These are phyloP conservation scores for Periplaneta americana DNA, from an alignment of 1,140 invertebrate species.

Conservation along the genomic window DNA sequence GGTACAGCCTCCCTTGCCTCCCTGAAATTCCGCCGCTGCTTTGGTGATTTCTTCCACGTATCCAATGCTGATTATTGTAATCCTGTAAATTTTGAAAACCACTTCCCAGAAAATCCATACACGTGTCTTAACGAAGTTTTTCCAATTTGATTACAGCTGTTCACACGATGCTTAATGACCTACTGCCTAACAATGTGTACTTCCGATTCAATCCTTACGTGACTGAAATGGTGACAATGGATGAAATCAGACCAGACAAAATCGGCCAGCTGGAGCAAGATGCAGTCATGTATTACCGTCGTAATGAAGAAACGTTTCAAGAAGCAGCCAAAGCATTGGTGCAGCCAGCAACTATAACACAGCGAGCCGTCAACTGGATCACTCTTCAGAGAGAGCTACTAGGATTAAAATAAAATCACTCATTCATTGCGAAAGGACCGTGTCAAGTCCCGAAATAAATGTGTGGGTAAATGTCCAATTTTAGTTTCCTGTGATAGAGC, in stretches of 20 bases:
- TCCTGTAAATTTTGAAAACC: too few relatives aligned
- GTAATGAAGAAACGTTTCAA: constrained; percentile 70
- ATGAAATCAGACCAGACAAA: constrained; percentile 71
- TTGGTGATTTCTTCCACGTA: too few relatives aligned
- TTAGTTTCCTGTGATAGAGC: not conserved
- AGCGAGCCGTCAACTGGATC: constrained; percentile 43
- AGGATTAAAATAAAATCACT: not conserved
- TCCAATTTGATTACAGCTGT: constrained; percentile 49
- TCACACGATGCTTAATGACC: constrained; percentile 75
- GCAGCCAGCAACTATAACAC: constrained; percentile 35
- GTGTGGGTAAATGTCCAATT: not conserved
- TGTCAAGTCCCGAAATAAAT: not conserved
- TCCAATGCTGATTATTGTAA: too few relatives aligned
- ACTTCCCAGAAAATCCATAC: too few relatives aligned
- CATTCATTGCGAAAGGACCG: not conserved
- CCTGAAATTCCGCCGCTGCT: too few relatives aligned
- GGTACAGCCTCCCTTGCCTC: too few relatives aligned
- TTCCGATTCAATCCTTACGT: constrained; percentile 90
- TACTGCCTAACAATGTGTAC: constrained; percentile 72
- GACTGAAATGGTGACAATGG: constrained; percentile 73
- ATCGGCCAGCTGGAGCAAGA: constrained; percentile 54
- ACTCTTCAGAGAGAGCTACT: not conserved
- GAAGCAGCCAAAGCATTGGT: constrained; percentile 45
- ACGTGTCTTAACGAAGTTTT: too few relatives aligned
- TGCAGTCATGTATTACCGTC: constrained; percentile 66